Conservation (phyloP, 2,797 vertebrate species). For the Adrianichthys oophorus region DNA sequence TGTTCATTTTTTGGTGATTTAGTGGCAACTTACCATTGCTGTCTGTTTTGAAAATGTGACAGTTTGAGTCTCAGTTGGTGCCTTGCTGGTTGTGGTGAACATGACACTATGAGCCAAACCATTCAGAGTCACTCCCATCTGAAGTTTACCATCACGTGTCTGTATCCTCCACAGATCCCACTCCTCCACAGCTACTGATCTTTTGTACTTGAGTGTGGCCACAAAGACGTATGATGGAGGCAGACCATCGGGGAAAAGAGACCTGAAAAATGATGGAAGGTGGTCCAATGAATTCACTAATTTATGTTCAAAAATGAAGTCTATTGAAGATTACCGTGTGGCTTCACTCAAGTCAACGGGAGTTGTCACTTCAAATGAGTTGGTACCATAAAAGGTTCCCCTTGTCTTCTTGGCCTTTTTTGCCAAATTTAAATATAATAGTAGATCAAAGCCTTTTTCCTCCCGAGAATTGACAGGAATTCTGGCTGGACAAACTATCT, state of each 20-base stretch:
- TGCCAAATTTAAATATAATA: slow-evolving; percentile 88
- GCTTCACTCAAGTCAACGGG: slow-evolving; percentile 87
- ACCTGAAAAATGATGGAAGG: slow-evolving; percentile 63
- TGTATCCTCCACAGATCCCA: slow-evolving; percentile 97
- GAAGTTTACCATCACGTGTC: slow-evolving; percentile 84
- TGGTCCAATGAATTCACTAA: background rate
- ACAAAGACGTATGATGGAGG: slow-evolving; percentile 98
- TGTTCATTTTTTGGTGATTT: background rate
- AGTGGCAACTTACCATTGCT: slow-evolving; percentile 78
- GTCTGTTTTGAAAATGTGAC: slow-evolving; percentile 81
- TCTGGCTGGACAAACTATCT: slow-evolving; percentile 92
- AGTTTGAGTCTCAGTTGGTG: slow-evolving; percentile 83
- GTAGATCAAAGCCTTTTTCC: slow-evolving; percentile 97
- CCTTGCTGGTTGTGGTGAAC: slow-evolving; percentile 89
- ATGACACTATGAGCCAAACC: slow-evolving; percentile 83
- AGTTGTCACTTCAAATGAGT: slow-evolving; percentile 90
- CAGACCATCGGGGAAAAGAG: slow-evolving; percentile 94
- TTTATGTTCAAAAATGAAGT: background rate
- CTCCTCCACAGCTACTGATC: slow-evolving; percentile 82
- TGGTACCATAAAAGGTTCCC: slow-evolving; percentile 84
- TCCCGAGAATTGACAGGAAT: slow-evolving; percentile 91
- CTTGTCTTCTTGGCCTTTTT: slow-evolving; percentile 91
- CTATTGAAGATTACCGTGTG: slow-evolving; percentile 81
- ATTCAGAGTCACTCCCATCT: slow-evolving; percentile 93
- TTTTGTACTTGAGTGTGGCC: slow-evolving; percentile 93